Conservation (phyloP, 2,888 invertebrate species). For the Lepidocyrtoides sp. region DNA sequence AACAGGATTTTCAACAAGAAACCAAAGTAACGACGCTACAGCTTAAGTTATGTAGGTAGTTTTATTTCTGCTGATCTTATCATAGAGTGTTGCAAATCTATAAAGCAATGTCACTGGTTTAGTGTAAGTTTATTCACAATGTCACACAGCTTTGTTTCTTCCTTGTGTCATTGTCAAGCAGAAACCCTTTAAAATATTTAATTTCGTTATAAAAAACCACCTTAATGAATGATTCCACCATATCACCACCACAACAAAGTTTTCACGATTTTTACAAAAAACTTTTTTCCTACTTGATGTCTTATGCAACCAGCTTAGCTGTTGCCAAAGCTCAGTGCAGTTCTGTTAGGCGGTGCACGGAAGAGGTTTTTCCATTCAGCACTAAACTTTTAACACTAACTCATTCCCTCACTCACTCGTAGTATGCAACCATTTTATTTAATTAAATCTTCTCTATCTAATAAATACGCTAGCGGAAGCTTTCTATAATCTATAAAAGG, state of each 20-base stretch:
- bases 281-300: neutral
- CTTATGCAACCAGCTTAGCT: neutral
- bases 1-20: slow-evolving; percentile 4
- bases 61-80: neutral
- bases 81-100: no score
- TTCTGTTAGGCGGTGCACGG: slow-evolving; percentile 13
- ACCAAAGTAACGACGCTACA: neutral
- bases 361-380: slow-evolving; percentile 28
- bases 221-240: no score
- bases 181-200: no score
- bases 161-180: no score
- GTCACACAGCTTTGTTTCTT: no score
- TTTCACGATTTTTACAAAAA: neutral
- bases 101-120: no score
- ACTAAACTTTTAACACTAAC: neutral
- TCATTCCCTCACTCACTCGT: neutral
- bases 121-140: no score
- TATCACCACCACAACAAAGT: neutral
- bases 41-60: neutral
- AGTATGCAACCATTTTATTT: neutral
- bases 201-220: no score
- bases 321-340: neutral
- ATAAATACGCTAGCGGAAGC: slow-evolving; percentile 29
- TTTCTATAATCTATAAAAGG: slow-evolving; percentile 37
- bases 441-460: slow-evolving; percentile 10